Evolutionary conservation across 2,113 vertebrate genomes (phyloP).

Genomic region (Crotalus horridus): DNA sequence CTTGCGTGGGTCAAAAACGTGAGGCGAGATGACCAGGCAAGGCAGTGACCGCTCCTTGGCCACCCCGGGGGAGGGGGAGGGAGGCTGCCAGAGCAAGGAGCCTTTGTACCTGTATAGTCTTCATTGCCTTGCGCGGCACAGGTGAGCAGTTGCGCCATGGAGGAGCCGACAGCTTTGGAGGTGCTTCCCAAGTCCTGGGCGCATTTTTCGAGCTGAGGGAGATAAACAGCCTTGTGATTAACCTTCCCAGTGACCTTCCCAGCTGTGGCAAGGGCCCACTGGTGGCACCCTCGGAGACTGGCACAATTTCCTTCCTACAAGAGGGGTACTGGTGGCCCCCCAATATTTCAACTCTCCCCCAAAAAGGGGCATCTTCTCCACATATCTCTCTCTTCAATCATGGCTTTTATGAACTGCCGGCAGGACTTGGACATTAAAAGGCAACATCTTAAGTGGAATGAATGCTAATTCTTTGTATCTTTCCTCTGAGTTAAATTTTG

Average conservation of each 20-base stretch:
- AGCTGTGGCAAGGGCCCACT: neutral
- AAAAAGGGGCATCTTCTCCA: neutral
- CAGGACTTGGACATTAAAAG: neutral
- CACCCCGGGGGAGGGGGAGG: neutral
- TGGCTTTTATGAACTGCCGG: neutral
- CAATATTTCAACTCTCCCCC: neutral
- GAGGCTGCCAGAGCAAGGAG: neutral
- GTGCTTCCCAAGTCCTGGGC: slow-evolving; percentile 97
- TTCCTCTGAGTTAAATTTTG: neutral
- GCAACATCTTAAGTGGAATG: neutral
- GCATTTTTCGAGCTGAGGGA: slow-evolving; percentile 90
- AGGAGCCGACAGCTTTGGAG: slow-evolving; percentile 95
- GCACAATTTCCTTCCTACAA: neutral
- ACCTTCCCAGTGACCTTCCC: neutral
- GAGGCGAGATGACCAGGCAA: neutral
- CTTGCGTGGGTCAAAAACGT: neutral
- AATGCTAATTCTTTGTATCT: neutral
- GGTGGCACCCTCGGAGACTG: neutral
- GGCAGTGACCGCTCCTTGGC: neutral
- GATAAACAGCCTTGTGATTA: neutral
- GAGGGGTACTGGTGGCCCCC: neutral
- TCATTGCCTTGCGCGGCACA: slow-evolving; percentile 97
- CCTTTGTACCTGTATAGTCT: slow-evolving; percentile 88
- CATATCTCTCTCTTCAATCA: neutral
- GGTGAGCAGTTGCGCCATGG: slow-evolving; percentile 95